Percentiles rank a stretch among this genome's conserved stretches.
phyloP scores from a whole-genome alignment of 1,140 invertebrate species.

The Antheraea pernyi region DNA sequence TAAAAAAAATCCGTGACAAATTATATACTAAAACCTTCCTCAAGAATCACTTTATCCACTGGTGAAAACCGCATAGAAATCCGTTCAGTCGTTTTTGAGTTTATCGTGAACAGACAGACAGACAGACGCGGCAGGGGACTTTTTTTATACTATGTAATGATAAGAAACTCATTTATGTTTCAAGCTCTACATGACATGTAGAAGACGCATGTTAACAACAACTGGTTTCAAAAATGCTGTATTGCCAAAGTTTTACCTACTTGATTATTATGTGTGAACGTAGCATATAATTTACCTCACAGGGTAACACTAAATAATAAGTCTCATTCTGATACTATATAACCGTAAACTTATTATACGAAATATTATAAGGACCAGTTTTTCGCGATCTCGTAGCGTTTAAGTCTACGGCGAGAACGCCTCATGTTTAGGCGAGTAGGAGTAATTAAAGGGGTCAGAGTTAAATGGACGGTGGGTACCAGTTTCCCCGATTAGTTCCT shows the following conservation, averaged over 20 bases:
- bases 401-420: not conserved
- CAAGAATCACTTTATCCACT: too few relatives aligned
- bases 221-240: not conserved
- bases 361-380: slow-evolving; percentile 6
- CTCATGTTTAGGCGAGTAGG: slow-evolving; percentile 6
- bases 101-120: too few relatives aligned
- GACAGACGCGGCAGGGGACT: too few relatives aligned
- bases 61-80: too few relatives aligned
- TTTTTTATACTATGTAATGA: too few relatives aligned
- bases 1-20: too few relatives aligned
- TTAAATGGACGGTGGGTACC: slow-evolving; percentile 24
- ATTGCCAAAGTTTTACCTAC: not conserved
- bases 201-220: not conserved
- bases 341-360: slow-evolving; percentile 4
- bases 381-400: slow-evolving; percentile 16
- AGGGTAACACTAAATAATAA: slow-evolving; percentile 11
- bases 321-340: slow-evolving; percentile 4
- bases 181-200: not conserved
- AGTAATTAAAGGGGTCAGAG: slow-evolving; percentile 31
- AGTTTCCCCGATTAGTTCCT: slow-evolving; percentile 42
- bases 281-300: not conserved
- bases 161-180: too few relatives aligned
- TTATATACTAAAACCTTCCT: too few relatives aligned
- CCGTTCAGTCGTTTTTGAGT: too few relatives aligned
- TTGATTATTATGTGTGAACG: not conserved